Evolutionary conservation across 2,797 vertebrate genomes (phyloP), one percentile per base, ranked within the genome.

Genomic region (Coendou prehensilis): DNA sequence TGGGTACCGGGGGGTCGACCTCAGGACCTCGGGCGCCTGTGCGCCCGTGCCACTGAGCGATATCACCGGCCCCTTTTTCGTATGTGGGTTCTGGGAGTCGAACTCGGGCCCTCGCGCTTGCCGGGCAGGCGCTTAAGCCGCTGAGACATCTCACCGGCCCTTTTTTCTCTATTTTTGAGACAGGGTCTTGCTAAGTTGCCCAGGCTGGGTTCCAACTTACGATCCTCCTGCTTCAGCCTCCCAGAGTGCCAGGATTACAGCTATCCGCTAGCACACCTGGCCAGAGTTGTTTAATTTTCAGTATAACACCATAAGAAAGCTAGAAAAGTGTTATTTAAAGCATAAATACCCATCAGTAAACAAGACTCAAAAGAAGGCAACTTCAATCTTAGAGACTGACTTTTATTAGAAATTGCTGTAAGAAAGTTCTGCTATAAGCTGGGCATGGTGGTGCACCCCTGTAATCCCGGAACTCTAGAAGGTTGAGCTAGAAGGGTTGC

Each of bases 311-410:
- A 20, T 63, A 64, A 73, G 54, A 85, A 54, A 67, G 61, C 52
- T 84, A 95, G 75, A 71, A 93, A 93, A 96, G 67, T 28, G 69
- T 83, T 89, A 75, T 45, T 73, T 45, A 45, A 26, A 73, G 41
- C 41, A 73, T 26, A 45, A 73, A 73, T 73, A 45, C 22, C 41
- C 41, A 73, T 26, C 71, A 73, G 22, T 26, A 83, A 52, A 91
- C 56, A 69, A 90, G 86, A 88, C 28, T 45, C 2, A 91, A 73
- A 79, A 81, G 41, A 80, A 50, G 47, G 45, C 45, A 56, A 67
- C 87, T 45, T 41, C 23, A 56, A 23, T 57, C 37, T 57, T 64
- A 47, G 54, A 84, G 82, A 73, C 9, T 52, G 30, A 86, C 28
- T 92, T 75, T 93, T 92, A 78, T 9, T 80, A 93, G 79, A 87